These are phyloP conservation scores for Notarius quadriscutis DNA, from an alignment of 2,113 vertebrate species.

Conservation along the genomic window DNA sequence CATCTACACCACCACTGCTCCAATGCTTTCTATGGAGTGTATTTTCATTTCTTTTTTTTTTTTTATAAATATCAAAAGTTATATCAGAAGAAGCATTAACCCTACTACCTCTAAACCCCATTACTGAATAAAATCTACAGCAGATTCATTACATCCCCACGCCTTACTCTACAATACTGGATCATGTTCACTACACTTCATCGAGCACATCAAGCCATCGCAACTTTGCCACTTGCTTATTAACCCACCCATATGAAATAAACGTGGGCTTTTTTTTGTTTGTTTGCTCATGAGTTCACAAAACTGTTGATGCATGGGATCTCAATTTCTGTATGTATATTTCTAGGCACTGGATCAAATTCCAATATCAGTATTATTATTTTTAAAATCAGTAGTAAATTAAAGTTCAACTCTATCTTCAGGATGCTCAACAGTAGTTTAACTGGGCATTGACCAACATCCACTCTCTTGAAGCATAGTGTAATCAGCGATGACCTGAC, in stretches of 20 bases:
- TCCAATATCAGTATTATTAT: neutral
- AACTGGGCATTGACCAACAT: neutral
- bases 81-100: conserved; percentile 68
- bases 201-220: neutral
- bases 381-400: conserved; percentile 42
- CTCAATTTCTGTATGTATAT: neutral
- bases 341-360: neutral
- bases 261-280: neutral
- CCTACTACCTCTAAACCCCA: neutral
- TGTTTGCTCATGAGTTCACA: neutral
- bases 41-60: neutral
- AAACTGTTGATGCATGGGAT: neutral
- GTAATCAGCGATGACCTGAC: neutral
- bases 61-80: conserved; percentile 71
- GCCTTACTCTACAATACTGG: neutral
- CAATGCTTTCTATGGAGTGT: conserved; percentile 58
- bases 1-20: conserved; percentile 23
- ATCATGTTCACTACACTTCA: neutral
- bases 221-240: neutral
- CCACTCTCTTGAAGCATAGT: neutral
- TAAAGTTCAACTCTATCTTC: neutral
- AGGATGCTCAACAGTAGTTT: conserved; percentile 37
- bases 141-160: conserved; percentile 11
- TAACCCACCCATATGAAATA: neutral
- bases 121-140: conserved; percentile 30